Percentiles rank a stretch among this genome's conserved stretches.
These are phyloP conservation scores for Papilio aristodemus DNA, from an alignment of 1,140 invertebrate genomes.

Conservation along the genomic window DNA sequence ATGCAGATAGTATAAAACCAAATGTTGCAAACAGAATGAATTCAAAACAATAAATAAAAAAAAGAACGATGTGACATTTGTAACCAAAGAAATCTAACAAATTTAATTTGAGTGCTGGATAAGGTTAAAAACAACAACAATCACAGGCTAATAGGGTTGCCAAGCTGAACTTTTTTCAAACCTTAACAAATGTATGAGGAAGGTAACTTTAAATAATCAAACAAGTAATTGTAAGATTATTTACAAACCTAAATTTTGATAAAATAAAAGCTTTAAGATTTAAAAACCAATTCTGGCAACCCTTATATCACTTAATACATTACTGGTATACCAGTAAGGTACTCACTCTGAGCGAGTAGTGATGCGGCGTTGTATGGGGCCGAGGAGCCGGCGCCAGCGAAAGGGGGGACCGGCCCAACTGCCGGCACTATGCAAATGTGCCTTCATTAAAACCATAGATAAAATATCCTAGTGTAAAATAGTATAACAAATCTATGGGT, in stretches of 20 bases:
- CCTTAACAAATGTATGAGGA: background rate
- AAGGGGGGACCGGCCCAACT: slow-evolving; percentile 46
- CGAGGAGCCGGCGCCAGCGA: slow-evolving; percentile 55
- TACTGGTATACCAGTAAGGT: slow-evolving; percentile 27
- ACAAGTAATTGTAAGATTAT: no score
- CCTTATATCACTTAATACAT: slow-evolving; percentile 1
- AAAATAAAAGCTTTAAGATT: background rate
- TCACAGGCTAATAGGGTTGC: background rate
- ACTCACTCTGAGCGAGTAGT: slow-evolving; percentile 90
- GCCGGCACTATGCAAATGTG: slow-evolving; percentile 40
- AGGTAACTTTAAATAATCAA: no score
- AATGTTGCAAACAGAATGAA: background rate
- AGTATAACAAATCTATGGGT: no score
- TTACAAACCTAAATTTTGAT: no score
- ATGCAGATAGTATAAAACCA: background rate
- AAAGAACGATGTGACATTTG: background rate
- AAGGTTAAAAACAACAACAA: background rate
- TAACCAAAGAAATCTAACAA: background rate
- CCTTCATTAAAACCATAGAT: slow-evolving; percentile 10
- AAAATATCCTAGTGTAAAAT: background rate
- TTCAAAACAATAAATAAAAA: background rate
- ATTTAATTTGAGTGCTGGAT: background rate
- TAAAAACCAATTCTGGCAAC: slow-evolving; percentile 25
- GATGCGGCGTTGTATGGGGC: slow-evolving; percentile 84
- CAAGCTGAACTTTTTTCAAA: background rate